Base-by-base conservation (phyloP, 2,888 invertebrate species). In the Heliconius charithonia region DNA sequence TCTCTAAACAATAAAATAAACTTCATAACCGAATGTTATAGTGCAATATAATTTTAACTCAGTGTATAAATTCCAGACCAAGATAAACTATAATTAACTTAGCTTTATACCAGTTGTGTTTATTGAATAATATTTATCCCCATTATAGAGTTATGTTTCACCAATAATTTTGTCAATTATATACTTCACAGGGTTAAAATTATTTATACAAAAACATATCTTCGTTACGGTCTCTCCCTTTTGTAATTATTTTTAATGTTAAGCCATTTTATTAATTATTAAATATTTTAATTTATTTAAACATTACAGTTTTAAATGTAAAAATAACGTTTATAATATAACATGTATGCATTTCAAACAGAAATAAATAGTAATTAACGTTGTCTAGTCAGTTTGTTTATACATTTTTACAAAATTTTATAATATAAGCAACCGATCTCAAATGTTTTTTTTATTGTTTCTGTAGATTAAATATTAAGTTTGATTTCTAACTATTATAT, bases 111-210 rank as follows among this genome's bases (percentile, higher is more conserved):
- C 41, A 70, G 22, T 76, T 76, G 62, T 41, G 69, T 76, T 76
- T 62, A 51, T 77, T 72, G n/a, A 51, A 45, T 65, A 72, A 25
- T 25, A 37, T 56, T 25, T 77, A 77, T 76, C 63, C 80, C 74
- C 32, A n/a, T 74, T 70, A 62, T 67, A 89, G 90, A 86, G 89
- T 90, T 91, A 83, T 87, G 89, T 94, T 92, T 90, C 86, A 91
- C 89, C 89, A 90, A 93, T 94, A 89, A 89, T 91, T 93, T 85
- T 84, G 94, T 94, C 94, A 94, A 94, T 94, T 94, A 94, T 87
- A 88, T 87, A 87, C 89, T 91, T 90, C 92, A 93, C 94, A 94
- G 94, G 94, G 94, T 90, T 88, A 85, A 88, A 86, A 86, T 90
- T 91, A 84, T 92, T 90, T 87, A 87, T 85, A 89, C 86, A 87